A percentile compares a stretch with the other conserved stretches of the same genome.
phyloP scores from a whole-genome alignment of 2,113 vertebrate genomes.

The Cyanoramphus novaezelandiae region DNA sequence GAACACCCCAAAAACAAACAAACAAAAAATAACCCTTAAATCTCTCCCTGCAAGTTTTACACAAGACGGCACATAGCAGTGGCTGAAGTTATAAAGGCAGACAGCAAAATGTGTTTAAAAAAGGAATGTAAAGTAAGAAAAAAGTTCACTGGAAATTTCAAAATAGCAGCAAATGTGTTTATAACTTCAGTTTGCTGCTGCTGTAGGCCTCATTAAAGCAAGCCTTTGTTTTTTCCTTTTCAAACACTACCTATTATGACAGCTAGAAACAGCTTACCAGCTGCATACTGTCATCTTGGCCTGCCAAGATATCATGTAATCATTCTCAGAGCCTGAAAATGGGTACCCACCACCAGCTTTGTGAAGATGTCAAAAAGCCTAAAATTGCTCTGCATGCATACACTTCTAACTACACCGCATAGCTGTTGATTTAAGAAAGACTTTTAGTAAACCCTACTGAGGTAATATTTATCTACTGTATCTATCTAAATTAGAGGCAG shows the following conservation, averaged over 20 bases:
- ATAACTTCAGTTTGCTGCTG: slow-evolving; percentile 30
- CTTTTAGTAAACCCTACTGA: slow-evolving; percentile 41
- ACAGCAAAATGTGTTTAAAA: not conserved
- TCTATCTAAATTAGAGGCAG: slow-evolving; percentile 54
- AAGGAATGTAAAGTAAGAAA: not conserved
- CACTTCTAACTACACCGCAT: not conserved
- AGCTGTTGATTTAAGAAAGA: slow-evolving; percentile 30
- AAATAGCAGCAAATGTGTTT: slow-evolving; percentile 33
- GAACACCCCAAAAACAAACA: slow-evolving; percentile 40
- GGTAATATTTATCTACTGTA: slow-evolving; percentile 33
- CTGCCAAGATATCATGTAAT: slow-evolving; percentile 61
- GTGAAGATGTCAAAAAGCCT: slow-evolving; percentile 28
- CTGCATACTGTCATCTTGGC: slow-evolving; percentile 59
- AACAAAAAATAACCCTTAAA: slow-evolving; percentile 38
- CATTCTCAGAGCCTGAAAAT: slow-evolving; percentile 51
- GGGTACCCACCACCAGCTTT: slow-evolving; percentile 21
- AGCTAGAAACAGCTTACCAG: slow-evolving; percentile 64
- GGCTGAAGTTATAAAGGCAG: not conserved
- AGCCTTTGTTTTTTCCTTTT: slow-evolving; percentile 55
- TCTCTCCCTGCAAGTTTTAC: not conserved
- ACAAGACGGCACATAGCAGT: not conserved
- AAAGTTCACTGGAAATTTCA: slow-evolving; percentile 38
- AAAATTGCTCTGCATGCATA: slow-evolving; percentile 25
- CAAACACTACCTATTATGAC: slow-evolving; percentile 65
- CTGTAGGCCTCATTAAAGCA: slow-evolving; percentile 53